A percentile compares a stretch with the other conserved stretches of the same genome.
Conservation (phyloP, 2,113 vertebrate species). For the Pachyramphus minor region DNA sequence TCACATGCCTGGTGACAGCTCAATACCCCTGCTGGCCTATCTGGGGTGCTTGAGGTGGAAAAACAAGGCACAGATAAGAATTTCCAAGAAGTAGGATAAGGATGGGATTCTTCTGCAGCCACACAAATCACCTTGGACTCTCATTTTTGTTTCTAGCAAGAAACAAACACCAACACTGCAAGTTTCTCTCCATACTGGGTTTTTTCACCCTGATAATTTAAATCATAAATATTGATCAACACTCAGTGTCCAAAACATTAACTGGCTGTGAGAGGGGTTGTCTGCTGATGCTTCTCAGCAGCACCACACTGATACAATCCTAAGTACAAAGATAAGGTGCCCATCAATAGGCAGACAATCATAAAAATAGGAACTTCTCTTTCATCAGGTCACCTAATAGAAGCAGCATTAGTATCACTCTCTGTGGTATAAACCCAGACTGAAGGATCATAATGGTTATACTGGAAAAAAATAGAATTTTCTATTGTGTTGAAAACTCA, state of each 20-base stretch:
- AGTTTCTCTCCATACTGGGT: not conserved
- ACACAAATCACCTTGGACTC: not conserved
- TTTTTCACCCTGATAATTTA: not conserved
- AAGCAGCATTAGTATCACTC: not conserved
- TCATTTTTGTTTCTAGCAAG: not conserved
- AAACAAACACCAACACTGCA: not conserved
- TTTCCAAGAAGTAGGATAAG: not conserved
- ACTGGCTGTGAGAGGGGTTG: not conserved
- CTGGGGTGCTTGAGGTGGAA: not conserved
- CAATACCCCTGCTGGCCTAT: not conserved
- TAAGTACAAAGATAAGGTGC: not conserved
- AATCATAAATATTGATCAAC: not conserved
- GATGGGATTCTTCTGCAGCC: not conserved
- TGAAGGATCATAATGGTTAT: not conserved
- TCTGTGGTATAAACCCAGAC: not conserved
- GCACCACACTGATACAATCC: not conserved
- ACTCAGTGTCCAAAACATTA: not conserved
- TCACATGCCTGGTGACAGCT: not conserved
- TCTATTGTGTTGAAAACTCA: not conserved
- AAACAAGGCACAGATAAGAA: not conserved
- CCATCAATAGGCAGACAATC: not conserved
- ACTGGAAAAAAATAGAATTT: not conserved
- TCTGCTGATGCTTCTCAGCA: not conserved
- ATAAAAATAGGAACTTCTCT: not conserved
- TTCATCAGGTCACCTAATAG: not conserved